phyloP scores from a whole-genome alignment of 30 jellyfish, hydroid and myxozoan genomes.

The Pelagia noctiluca region DNA sequence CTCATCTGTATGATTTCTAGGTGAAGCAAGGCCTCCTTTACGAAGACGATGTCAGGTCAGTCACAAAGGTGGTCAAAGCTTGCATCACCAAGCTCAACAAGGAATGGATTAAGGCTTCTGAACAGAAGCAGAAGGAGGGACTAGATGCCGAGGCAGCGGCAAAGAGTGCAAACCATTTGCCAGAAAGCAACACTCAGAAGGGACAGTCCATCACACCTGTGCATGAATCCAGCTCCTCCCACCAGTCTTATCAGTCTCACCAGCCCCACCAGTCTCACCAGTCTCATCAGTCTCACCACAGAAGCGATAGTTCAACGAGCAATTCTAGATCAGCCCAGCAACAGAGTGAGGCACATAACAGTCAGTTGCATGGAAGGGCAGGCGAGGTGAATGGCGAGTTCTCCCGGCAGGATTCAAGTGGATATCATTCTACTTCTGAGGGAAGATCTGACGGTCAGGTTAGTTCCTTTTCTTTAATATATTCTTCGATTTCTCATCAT shows the following conservation, averaged over 20 bases:
- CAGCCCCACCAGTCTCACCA: too few species aligned
- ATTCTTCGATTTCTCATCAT: neutral
- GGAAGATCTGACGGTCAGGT: neutral
- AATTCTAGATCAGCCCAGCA: neutral
- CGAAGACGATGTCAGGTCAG: slow-evolving; percentile 80
- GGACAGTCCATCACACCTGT: slow-evolving; percentile 10
- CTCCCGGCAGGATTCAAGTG: slow-evolving; percentile 21
- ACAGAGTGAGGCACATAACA: neutral
- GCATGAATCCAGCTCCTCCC: slow-evolving; percentile 21
- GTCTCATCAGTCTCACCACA: slow-evolving; percentile 45
- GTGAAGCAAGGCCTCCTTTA: slow-evolving; percentile 82
- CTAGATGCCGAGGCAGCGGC: slow-evolving; percentile 27
- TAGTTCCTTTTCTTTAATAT: too few species aligned
- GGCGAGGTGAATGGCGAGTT: slow-evolving; percentile 19
- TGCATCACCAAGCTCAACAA: slow-evolving; percentile 69
- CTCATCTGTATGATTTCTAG: slow-evolving; percentile 81
- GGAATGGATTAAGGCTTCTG: slow-evolving; percentile 73
- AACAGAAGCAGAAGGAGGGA: slow-evolving; percentile 56
- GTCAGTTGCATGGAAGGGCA: slow-evolving; percentile 3
- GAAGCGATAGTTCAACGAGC: slow-evolving; percentile 25
- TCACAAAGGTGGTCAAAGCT: slow-evolving; percentile 78
- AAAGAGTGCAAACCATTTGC: neutral
- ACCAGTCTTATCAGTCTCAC: too few species aligned
- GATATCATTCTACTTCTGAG: neutral
- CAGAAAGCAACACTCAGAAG: slow-evolving; percentile 24